Conservation (phyloP, 2,888 invertebrate species). For the Drosophila subsilvestris region DNA sequence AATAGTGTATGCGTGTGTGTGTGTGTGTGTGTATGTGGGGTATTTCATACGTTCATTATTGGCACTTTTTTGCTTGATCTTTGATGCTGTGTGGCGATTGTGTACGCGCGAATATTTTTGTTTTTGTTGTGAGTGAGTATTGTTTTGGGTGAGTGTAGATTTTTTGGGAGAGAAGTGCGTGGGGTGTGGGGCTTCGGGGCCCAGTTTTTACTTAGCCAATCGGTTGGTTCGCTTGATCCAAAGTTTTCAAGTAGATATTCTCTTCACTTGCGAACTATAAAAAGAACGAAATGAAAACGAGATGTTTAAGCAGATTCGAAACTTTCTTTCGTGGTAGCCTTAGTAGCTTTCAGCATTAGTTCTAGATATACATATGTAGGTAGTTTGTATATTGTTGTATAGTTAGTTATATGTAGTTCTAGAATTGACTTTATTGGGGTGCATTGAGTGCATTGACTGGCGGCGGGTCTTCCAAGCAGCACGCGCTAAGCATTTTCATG, state of each 20-base stretch:
- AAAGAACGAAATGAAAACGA: conserved; percentile 41
- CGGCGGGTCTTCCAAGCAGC: conserved; percentile 50
- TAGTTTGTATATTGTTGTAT: neutral
- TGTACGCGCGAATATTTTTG: conserved; percentile 10
- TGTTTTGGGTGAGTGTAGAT: conserved; percentile 23
- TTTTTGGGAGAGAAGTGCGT: conserved; percentile 42
- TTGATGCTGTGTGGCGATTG: conserved; percentile 12
- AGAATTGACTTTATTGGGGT: conserved; percentile 34
- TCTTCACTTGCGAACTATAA: conserved; percentile 76
- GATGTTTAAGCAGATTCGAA: conserved; percentile 29
- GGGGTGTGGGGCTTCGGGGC: conserved; percentile 3
- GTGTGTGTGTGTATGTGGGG: neutral
- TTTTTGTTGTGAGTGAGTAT: conserved; percentile 3
- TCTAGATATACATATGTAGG: conserved; percentile 18
- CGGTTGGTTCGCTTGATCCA: conserved; percentile 50
- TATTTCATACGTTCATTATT: conserved; percentile 59
- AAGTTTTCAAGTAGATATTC: conserved; percentile 32
- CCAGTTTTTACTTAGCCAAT: conserved; percentile 68
- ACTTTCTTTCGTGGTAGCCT: conserved; percentile 17
- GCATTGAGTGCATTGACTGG: conserved; percentile 35
- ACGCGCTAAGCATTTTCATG: conserved; percentile 66
- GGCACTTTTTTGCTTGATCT: conserved; percentile 50
- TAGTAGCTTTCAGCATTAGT: conserved; percentile 37
- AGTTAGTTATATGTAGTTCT: conserved; percentile 4
- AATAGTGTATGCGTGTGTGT: neutral